Evolutionary conservation across 2,113 vertebrate genomes (phyloP).

Genomic region (Eublepharis macularius): DNA sequence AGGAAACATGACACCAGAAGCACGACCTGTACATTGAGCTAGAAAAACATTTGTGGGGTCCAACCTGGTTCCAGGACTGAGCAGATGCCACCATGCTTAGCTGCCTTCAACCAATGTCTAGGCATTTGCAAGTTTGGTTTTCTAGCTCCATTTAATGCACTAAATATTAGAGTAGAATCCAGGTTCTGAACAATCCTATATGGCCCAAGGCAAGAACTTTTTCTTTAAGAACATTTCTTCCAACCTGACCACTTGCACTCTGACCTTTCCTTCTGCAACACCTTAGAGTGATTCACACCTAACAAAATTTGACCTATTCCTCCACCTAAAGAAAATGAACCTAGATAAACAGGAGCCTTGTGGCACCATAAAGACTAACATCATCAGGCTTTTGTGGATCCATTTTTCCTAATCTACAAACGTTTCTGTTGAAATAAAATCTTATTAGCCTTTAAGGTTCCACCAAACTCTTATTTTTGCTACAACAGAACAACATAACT

Average conservation of each 20-base stretch:
- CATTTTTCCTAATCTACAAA: too few relatives aligned
- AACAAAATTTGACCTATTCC: background rate
- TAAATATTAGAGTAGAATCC: background rate
- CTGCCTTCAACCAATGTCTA: background rate
- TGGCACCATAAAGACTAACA: too few relatives aligned
- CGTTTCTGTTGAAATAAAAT: too few relatives aligned
- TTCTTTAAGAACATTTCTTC: background rate
- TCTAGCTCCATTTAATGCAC: background rate
- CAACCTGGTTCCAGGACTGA: too few relatives aligned
- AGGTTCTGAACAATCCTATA: background rate
- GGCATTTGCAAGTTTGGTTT: background rate
- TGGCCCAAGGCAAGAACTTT: background rate
- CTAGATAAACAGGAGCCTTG: too few relatives aligned
- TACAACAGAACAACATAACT: too few relatives aligned
- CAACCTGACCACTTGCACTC: background rate
- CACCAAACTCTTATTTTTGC: too few relatives aligned
- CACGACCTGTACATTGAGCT: background rate
- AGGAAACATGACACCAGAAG: background rate
- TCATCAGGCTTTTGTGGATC: too few relatives aligned
- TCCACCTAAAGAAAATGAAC: background rate
- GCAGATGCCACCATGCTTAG: background rate
- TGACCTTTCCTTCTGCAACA: background rate
- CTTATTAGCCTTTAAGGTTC: too few relatives aligned
- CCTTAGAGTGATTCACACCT: background rate
- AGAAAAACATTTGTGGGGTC: too few relatives aligned